phyloP scores from a whole-genome alignment of 2,113 vertebrate genomes.

The Python bivittatus region DNA sequence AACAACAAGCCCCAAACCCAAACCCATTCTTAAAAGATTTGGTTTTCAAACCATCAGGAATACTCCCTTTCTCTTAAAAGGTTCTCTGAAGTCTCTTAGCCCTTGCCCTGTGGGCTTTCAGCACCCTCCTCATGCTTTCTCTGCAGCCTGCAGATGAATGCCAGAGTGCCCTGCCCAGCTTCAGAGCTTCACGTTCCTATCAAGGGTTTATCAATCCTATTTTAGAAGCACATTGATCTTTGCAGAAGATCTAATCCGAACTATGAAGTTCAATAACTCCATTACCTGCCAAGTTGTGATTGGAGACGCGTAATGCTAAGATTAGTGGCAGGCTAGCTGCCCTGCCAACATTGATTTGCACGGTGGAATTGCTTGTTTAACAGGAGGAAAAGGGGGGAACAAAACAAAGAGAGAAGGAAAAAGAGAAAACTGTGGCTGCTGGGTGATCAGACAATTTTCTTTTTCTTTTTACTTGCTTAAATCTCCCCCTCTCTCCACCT shows the following conservation, averaged over 20 bases:
- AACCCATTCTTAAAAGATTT: constrained; percentile 36
- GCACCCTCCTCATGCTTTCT: constrained; percentile 22
- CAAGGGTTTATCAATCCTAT: constrained; percentile 99
- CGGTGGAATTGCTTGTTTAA: constrained; percentile 95
- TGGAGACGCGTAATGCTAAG: constrained; percentile 97
- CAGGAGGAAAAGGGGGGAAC: too few species aligned
- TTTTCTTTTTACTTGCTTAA: constrained; percentile 72
- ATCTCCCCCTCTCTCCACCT: constrained; percentile 54
- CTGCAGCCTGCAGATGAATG: constrained; percentile 77
- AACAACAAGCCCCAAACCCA: not conserved
- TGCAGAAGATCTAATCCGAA: constrained; percentile 97
- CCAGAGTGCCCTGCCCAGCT: constrained; percentile 85
- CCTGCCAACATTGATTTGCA: constrained; percentile 99
- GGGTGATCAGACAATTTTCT: constrained; percentile 96
- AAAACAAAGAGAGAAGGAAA: constrained; percentile 21
- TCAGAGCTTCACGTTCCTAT: constrained; percentile 97
- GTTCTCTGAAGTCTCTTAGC: constrained; percentile 57
- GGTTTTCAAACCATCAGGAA: constrained; percentile 41
- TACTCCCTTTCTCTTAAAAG: constrained; percentile 59
- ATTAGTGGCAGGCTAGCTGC: constrained; percentile 97
- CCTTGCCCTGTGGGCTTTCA: constrained; percentile 27
- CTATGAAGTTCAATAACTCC: constrained; percentile 99
- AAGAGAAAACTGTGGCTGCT: constrained; percentile 89
- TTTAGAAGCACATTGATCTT: constrained; percentile 97
- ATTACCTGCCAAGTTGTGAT: constrained; percentile 97